phyloP scores from a whole-genome alignment of 2,888 invertebrate genomes.

The Orchesella flavescens region DNA sequence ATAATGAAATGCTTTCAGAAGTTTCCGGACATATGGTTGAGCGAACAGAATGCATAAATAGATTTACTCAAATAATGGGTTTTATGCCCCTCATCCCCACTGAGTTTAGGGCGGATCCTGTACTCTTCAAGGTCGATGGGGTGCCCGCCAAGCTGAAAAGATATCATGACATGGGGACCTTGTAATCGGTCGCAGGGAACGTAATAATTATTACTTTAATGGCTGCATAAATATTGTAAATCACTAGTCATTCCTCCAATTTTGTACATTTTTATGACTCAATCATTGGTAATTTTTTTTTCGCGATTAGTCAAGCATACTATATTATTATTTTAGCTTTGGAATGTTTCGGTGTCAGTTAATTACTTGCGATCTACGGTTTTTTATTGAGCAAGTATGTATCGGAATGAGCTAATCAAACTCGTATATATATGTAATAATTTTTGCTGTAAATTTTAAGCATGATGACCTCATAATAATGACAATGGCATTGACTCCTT shows the following conservation, averaged over 20 bases:
- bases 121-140: slow-evolving; percentile 86
- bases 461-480: too few relatives aligned
- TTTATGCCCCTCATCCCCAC: slow-evolving; percentile 90
- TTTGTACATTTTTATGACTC: slow-evolving; percentile 2
- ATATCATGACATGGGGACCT: slow-evolving; percentile 91
- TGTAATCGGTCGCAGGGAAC: slow-evolving; percentile 76
- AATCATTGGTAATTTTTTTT: not conserved
- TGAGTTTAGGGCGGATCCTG: slow-evolving; percentile 96
- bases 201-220: not conserved
- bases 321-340: not conserved
- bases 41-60: slow-evolving; percentile 90
- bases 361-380: not conserved
- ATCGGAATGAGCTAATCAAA: not conserved
- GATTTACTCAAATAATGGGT: slow-evolving; percentile 86
- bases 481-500: too few relatives aligned
- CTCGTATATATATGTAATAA: too few relatives aligned
- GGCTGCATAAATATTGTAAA: not conserved
- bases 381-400: not conserved
- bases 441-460: too few relatives aligned
- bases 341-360: not conserved
- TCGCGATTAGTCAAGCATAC: not conserved
- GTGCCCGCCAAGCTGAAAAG: slow-evolving; percentile 89
- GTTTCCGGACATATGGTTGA: slow-evolving; percentile 94
- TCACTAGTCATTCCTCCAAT: slow-evolving; percentile 39
- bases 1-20: slow-evolving; percentile 94